Evolutionary conservation across 2,797 vertebrate species (phyloP), one percentile per base, ranked within the genome.

Genomic region (Anniella stebbinsi): DNA sequence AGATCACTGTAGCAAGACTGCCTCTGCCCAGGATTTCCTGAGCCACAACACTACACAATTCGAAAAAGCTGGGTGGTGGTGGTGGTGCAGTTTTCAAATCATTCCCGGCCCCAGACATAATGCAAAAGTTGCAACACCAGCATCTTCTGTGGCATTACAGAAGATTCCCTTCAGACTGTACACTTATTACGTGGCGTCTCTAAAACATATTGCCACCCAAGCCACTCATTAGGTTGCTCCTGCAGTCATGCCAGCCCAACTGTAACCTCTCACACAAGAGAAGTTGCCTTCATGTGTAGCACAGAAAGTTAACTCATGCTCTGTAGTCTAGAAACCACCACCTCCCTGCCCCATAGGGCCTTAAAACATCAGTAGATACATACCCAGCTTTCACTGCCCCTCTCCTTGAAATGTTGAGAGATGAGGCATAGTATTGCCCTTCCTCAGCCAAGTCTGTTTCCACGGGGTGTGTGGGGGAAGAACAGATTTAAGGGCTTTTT

Each of bases 121-220:
- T 21, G 48, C 36, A 28, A 70, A 51, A 38, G 73, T 45, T 87
- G 57, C 54, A 87, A 63, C 85, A 30, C 41, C 48, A 88, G 33
- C 66, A 48, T 36, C 45, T 33, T 38, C 41, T 80, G 51, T 17
- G 78, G 57, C 51, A 67, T 11, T 60, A 41, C 45, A 70, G 38
- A 76, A 41, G 10, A 54, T 45, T 38, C 17, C 48, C 36, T 18
- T 87, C n/a, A 72, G 51, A 72, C 38, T 72, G 41, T 21, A 81
- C 9, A 30, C n/a, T 66, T n/a, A 57, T 45, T 38, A 63, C 54
- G 28, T 23, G 36, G 23, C 25, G 60, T 41, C 72, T 45, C 28
- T 15, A 38, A 51, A 80, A 81, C 38, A 80, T 70, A 80, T 30
- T 54, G 30, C n/a, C 51, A 93, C 89, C 92, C 11, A 54, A 88